Conservation (phyloP, 2,113 vertebrate genomes). For the Perognathus longimembris region DNA sequence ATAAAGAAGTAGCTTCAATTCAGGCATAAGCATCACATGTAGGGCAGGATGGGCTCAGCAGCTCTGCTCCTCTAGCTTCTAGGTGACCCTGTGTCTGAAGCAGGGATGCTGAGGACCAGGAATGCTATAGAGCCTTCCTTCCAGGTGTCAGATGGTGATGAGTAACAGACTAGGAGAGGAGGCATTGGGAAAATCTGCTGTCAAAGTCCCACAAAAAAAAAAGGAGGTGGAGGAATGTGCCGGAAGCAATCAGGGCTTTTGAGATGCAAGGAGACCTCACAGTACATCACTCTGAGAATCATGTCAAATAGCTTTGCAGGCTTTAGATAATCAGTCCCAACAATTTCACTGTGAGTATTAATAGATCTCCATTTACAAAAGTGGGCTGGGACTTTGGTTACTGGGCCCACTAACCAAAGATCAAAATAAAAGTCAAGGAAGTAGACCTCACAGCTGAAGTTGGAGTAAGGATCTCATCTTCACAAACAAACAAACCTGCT, state of each 20-base stretch:
- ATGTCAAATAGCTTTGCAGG: constrained; percentile 39
- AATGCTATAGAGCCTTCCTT: neutral
- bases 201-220: neutral
- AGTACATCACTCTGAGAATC: neutral
- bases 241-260: constrained; percentile 49
- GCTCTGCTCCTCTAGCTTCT: neutral
- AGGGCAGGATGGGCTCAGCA: neutral
- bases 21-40: neutral
- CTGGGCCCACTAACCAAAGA: constrained; percentile 40
- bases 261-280: constrained; percentile 14
- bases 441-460: neutral
- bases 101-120: neutral
- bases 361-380: constrained; percentile 43
- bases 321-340: constrained; percentile 54
- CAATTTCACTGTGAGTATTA: constrained; percentile 67
- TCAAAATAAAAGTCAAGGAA: constrained; percentile 36
- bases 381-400: neutral
- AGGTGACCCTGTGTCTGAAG: neutral
- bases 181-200: neutral
- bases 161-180: constrained; percentile 1
- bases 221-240: neutral
- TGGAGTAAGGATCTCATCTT: neutral
- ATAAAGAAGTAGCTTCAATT: neutral
- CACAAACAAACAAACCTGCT: neutral
- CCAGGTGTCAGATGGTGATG: constrained; percentile 48